Evolutionary conservation across 2,888 invertebrate species (phyloP), one percentile per base, ranked within the genome.

Genomic region (Cephus sareptanus): DNA sequence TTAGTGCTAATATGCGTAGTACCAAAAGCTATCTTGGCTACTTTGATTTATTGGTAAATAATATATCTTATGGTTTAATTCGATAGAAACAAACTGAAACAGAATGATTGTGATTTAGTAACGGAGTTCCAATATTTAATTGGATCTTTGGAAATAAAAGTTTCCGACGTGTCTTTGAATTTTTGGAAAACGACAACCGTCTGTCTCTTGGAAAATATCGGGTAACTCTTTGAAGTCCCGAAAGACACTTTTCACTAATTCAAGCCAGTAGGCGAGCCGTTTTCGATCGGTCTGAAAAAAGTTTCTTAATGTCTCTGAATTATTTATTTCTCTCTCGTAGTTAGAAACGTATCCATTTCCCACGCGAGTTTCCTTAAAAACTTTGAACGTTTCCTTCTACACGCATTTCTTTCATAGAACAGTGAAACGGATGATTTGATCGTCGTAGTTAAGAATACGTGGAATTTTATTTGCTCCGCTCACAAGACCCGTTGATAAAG

Each of bases 241-340:
- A 56, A 56, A 56, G 23, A 56, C 56, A 56, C 15, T 56, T 56
- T 56, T 23, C 56, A 56, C 23, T 56, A 56, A 56, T 56, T 56
- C 9, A 23, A 23, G 9, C 23, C 23, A 56, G 40, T 40, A 40
- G 40, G 40, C 40, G 23, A 23, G 9, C 23, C 23, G 56, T 56
- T 56, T 23, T 56, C 2, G 9, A 56, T 56, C 23, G 23, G 56
- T 9, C 56, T 40, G 15, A 40, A 23, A 56, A 34, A 71, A 71
- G 33, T 71, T 30, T 71, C 71, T 71, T 31, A 71, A 71, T 71
- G 34, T 71, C 33, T 4, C 71, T 31, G 71, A 71, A 71, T 71
- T 71, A 71, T 71, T 71, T 71, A 31, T 71, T 34, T 31, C 71
- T 56, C 56, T 56, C 23, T 56, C 56, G 56, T 0, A 56, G 23